A percentile compares a stretch with the other conserved stretches of the same genome.
These are phyloP conservation scores for Todiramphus chloris DNA, from an alignment of 2,113 vertebrate genomes.

Conservation along the genomic window DNA sequence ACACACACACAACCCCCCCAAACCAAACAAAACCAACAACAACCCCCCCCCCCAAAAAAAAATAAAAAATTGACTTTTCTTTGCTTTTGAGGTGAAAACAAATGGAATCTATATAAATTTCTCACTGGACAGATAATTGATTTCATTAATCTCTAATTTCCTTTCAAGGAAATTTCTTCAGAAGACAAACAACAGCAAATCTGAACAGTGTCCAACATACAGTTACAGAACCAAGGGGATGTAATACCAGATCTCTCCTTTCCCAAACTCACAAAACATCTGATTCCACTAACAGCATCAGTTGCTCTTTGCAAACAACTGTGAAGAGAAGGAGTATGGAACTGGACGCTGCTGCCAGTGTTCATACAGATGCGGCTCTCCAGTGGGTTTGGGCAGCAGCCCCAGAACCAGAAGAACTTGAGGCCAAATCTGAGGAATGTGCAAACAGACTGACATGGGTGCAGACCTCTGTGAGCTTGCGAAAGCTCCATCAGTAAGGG, in stretches of 20 bases:
- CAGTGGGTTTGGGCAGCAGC: not conserved
- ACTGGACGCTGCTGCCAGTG: not conserved
- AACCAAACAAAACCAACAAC: too few species aligned
- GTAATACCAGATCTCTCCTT: not conserved
- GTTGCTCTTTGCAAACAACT: conserved; percentile 18
- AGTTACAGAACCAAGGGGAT: not conserved
- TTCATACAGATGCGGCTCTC: conserved; percentile 39
- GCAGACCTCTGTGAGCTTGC: not conserved
- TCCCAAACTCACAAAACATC: not conserved
- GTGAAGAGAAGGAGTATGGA: conserved; percentile 13
- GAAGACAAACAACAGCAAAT: not conserved
- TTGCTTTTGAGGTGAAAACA: not conserved
- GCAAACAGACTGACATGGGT: not conserved
- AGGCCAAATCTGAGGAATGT: conserved; percentile 29
- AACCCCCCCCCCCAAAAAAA: too few species aligned
- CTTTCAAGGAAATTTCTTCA: not conserved
- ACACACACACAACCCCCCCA: too few species aligned
- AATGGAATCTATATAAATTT: not conserved
- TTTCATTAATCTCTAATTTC: not conserved
- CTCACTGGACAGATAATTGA: not conserved
- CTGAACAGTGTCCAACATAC: not conserved
- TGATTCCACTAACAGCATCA: not conserved
- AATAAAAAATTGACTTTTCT: not conserved
- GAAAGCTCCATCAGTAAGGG: not conserved
- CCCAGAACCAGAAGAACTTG: not conserved